Conservation (phyloP, 2,888 invertebrate species). For the Thalpophila matura region DNA sequence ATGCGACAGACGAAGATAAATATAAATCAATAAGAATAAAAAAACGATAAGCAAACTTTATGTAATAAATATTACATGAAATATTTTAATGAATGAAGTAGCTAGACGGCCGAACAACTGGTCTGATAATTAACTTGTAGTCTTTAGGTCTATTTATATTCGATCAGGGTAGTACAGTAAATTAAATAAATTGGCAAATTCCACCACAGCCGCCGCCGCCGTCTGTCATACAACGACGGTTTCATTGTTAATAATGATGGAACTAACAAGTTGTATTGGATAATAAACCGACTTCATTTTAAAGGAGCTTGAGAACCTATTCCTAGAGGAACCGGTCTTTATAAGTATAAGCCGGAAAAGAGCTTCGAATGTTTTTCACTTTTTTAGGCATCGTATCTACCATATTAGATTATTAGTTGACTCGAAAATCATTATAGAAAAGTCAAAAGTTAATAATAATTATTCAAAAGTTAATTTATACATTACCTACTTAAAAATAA, state of each 20-base stretch:
- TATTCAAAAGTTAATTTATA: too few relatives aligned
- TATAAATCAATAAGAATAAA: not conserved
- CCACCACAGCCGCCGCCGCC: not conserved
- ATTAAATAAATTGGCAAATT: conserved; percentile 36
- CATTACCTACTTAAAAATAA: too few relatives aligned
- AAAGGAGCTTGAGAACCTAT: too few relatives aligned
- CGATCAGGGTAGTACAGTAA: conserved; percentile 3
- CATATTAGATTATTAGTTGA: too few relatives aligned
- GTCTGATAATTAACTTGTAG: not conserved
- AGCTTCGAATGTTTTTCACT: too few relatives aligned
- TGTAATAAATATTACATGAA: not conserved
- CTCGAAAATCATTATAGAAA: too few relatives aligned
- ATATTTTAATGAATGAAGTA: conserved; percentile 7
- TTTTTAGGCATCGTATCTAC: too few relatives aligned
- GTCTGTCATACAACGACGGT: not conserved
- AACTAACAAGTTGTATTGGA: conserved; percentile 13
- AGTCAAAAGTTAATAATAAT: too few relatives aligned
- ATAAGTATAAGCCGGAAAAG: too few relatives aligned
- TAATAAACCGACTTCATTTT: conserved; percentile 8
- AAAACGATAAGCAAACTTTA: not conserved
- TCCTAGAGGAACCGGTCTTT: too few relatives aligned
- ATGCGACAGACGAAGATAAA: not conserved
- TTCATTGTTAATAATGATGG: conserved; percentile 7
- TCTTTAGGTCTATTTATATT: conserved; percentile 19
- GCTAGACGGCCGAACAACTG: not conserved